These are phyloP conservation scores for Leucozona laternaria DNA, from an alignment of 2,888 invertebrate genomes.

Conservation along the genomic window DNA sequence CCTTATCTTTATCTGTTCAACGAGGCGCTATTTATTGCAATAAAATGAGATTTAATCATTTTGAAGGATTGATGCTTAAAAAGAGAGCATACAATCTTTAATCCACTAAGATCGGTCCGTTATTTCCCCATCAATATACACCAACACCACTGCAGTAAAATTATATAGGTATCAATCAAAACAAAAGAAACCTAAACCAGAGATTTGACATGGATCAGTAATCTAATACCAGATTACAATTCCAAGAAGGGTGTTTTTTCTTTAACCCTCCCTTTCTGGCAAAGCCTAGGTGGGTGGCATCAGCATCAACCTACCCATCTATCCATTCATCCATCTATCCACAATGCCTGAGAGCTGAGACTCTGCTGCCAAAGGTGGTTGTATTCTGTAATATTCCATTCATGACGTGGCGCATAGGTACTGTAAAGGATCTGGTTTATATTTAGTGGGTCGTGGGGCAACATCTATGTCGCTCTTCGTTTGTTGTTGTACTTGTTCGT, in stretches of 20 bases:
- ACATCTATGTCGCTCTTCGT: conserved; percentile 65
- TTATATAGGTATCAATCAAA: conserved; percentile 68
- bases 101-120: conserved; percentile 51
- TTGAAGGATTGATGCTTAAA: conserved; percentile 51
- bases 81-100: conserved; percentile 55
- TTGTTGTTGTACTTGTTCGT: conserved; percentile 73
- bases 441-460: conserved; percentile 72
- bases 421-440: conserved; percentile 74
- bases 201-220: conserved; percentile 84
- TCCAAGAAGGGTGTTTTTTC: conserved; percentile 79
- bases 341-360: conserved; percentile 38
- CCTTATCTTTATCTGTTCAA: conserved; percentile 43
- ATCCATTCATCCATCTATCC: conserved; percentile 35
- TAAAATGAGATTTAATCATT: conserved; percentile 53
- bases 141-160: conserved; percentile 11
- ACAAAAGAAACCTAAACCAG: conserved; percentile 80
- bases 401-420: conserved; percentile 75
- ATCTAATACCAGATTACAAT: conserved; percentile 84
- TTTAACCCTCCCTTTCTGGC: conserved; percentile 6
- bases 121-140: conserved; percentile 34
- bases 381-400: conserved; percentile 73
- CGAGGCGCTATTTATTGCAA: conserved; percentile 62
- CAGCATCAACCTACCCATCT: conserved; percentile 60
- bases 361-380: conserved; percentile 57
- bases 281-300: conserved; percentile 64